Conservation (phyloP, 2,113 vertebrate genomes). For the Hemiprocne comata region DNA sequence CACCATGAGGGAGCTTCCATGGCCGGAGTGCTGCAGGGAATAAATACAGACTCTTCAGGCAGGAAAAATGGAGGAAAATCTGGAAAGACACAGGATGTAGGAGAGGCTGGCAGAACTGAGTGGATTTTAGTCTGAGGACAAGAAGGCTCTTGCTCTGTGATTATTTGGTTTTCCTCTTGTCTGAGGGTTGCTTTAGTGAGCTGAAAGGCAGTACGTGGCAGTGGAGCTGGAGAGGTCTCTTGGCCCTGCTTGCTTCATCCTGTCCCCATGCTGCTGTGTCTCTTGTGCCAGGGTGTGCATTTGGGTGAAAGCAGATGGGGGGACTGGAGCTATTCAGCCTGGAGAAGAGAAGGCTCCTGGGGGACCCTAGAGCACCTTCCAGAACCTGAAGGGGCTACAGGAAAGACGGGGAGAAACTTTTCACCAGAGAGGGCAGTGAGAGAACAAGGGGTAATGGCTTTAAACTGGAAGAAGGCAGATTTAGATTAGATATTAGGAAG, state of each 20-base stretch:
- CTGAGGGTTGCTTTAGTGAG: not conserved
- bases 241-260: not conserved
- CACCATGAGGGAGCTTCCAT: not conserved
- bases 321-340: too few relatives aligned
- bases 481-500: too few relatives aligned
- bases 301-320: not conserved
- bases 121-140: not conserved
- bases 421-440: too few relatives aligned
- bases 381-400: too few relatives aligned
- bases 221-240: not conserved
- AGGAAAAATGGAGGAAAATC: not conserved
- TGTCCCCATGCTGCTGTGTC: rapidly evolving
- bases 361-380: too few relatives aligned
- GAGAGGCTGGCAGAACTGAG: not conserved
- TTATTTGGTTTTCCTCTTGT: not conserved
- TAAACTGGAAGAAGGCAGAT: too few relatives aligned
- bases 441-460: too few relatives aligned
- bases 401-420: too few relatives aligned
- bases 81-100: not conserved
- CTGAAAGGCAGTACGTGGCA: not conserved
- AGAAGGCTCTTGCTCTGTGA: not conserved
- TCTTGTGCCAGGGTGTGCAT: not conserved
- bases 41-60: not conserved
- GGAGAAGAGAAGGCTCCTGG: too few relatives aligned
- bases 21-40: not conserved